Percentiles rank a stretch among this genome's conserved stretches.
These are phyloP conservation scores for Platichthys stellatus DNA, from an alignment of 2,113 vertebrate species.

Conservation along the genomic window DNA sequence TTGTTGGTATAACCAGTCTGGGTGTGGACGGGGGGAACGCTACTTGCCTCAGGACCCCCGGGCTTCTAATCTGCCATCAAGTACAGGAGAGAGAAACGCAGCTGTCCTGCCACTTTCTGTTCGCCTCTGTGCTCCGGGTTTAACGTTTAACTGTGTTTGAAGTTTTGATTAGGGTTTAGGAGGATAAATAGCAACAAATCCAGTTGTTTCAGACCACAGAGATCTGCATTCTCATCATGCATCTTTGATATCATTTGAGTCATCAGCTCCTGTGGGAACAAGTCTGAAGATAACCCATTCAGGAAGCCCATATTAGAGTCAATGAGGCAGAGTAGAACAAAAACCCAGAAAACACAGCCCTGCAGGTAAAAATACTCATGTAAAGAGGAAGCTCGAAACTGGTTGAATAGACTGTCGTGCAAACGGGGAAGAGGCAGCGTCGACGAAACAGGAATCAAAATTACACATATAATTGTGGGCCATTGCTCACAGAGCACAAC, in stretches of 20 bases:
- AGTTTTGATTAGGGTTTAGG: slow-evolving; percentile 46
- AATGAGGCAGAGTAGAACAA: slow-evolving; percentile 75
- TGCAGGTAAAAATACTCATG: slow-evolving; percentile 67
- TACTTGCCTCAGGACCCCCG: slow-evolving; percentile 32
- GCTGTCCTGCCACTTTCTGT: slow-evolving; percentile 7
- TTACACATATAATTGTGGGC: neutral
- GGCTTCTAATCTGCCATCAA: slow-evolving; percentile 26
- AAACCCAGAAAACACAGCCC: slow-evolving; percentile 69
- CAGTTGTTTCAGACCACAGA: slow-evolving; percentile 54
- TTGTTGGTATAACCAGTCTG: too few species aligned
- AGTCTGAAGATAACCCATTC: slow-evolving; percentile 77
- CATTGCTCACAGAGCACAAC: slow-evolving; percentile 8
- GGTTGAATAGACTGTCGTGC: slow-evolving; percentile 37
- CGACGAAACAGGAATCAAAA: slow-evolving; percentile 11
- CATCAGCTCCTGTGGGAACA: slow-evolving; percentile 81
- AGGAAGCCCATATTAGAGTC: slow-evolving; percentile 80
- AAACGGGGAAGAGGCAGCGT: slow-evolving; percentile 19
- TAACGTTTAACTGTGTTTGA: slow-evolving; percentile 36
- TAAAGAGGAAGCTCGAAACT: slow-evolving; percentile 41
- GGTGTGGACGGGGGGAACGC: neutral
- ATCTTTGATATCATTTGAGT: slow-evolving; percentile 73
- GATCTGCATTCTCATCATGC: slow-evolving; percentile 60
- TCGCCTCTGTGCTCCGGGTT: neutral
- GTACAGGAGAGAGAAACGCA: slow-evolving; percentile 28
- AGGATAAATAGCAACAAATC: slow-evolving; percentile 52